phyloP scores from a whole-genome alignment of 2,797 vertebrate species.

The Coluber constrictor region DNA sequence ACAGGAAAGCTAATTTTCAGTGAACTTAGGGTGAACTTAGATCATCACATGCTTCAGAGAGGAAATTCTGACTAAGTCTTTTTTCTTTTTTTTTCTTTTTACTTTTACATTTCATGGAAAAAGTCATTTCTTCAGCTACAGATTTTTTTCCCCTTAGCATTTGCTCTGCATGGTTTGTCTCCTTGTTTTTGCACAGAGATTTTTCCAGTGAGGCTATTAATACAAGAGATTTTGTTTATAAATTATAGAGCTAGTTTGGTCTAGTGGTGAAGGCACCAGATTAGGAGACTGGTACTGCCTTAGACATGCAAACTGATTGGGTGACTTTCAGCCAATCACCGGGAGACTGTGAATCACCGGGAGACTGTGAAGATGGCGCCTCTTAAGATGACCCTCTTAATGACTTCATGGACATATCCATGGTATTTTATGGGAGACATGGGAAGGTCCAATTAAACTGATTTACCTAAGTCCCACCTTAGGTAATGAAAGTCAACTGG shows the following conservation, averaged over 20 bases:
- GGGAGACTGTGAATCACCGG: neutral
- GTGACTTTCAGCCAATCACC: neutral
- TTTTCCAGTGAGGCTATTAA: neutral
- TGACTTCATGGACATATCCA: neutral
- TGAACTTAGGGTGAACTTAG: neutral
- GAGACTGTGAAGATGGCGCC: neutral
- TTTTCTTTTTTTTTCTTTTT: too few relatives aligned
- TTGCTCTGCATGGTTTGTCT: neutral
- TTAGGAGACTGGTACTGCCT: too few relatives aligned
- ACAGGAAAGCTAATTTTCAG: neutral
- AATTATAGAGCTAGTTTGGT: neutral
- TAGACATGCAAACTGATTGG: neutral
- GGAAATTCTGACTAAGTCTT: neutral
- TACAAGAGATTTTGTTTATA: neutral
- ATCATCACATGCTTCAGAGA: neutral
- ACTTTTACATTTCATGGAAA: neutral
- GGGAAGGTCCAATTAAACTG: too few relatives aligned
- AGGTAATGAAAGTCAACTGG: neutral
- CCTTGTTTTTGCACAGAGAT: neutral
- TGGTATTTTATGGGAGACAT: neutral
- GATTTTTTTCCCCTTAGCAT: neutral
- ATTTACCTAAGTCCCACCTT: neutral
- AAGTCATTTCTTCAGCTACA: neutral
- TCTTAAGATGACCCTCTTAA: neutral
- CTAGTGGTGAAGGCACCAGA: too few relatives aligned